A percentile compares a stretch with the other conserved stretches of the same genome.
Evolutionary conservation across 2,888 invertebrate species (phyloP).

Genomic region (Folsomia candida): DNA sequence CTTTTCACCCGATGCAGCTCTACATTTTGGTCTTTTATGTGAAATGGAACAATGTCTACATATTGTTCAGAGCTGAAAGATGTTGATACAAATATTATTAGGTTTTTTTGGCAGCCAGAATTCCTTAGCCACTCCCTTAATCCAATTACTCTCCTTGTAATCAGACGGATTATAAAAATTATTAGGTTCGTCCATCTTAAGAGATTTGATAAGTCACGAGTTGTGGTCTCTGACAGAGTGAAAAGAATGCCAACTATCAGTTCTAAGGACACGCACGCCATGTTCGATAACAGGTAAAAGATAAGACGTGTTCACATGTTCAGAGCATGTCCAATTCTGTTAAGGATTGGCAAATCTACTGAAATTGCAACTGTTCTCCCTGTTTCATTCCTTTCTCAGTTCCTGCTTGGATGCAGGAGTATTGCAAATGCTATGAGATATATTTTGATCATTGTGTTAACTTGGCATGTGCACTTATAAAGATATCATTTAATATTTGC

Average conservation of each 20-base stretch:
- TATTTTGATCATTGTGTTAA: too few species aligned
- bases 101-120: background rate
- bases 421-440: too few species aligned
- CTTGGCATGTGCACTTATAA: background rate
- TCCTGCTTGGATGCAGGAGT: too few species aligned
- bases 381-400: too few species aligned
- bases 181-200: background rate
- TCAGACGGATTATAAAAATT: slow-evolving; percentile 8
- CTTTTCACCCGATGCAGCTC: background rate
- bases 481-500: too few species aligned
- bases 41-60: too few species aligned
- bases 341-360: background rate
- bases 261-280: background rate
- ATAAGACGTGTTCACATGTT: background rate
- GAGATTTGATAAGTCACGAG: background rate
- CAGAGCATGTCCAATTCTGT: background rate
- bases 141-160: slow-evolving; percentile 17
- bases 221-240: background rate
- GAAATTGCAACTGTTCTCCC: too few species aligned
- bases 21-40: background rate
- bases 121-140: slow-evolving; percentile 9
- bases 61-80: too few species aligned
- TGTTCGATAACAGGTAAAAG: background rate
- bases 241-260: background rate
- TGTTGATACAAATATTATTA: slow-evolving; percentile 8